Evolutionary conservation across 1,140 invertebrate species (phyloP), one percentile per base, ranked within the genome.

Genomic region (Eufriesea mexicana): DNA sequence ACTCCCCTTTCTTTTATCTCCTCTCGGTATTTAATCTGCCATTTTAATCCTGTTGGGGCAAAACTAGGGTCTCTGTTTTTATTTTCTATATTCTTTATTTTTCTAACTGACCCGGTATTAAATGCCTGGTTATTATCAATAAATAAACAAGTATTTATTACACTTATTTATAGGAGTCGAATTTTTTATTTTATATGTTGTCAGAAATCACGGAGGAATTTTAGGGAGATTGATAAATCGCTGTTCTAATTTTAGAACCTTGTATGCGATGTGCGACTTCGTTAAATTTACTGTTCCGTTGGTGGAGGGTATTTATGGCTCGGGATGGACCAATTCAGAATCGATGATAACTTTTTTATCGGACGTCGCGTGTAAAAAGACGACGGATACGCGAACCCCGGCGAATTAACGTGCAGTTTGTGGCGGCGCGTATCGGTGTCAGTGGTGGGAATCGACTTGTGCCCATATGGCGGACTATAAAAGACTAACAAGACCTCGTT

Each of bases 401-500:
- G 4, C 5, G 47, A 67, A 64, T 77, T 67, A 47, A 28, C 66
- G 54, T 59, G 54, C n/a, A 23, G 28, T 70, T 57, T 62, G 28
- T 20, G 55, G 28, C 45, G 20, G 6, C 28, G 16, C 23, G 81
- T 42, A 81, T 83, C 73, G 14, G 74, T 78, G 51, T 66, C 72
- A 76, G 61, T 68, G 86, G 87, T 81, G 85, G 84, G 89, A 87
- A 90, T 84, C 66, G 61, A 74, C 66, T 86, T 78, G 59, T 85
- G 28, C 10, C 86, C 74, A 75, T 45, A 62, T 85, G 66, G 78
- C 81, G 73, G 59, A 84, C 72, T 83, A 72, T 83, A 86, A 89
- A 89, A 84, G 84, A 85, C 80, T 89, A 91, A 89, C 72, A 76
- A 89, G 88, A 79, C 79, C 88, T 90, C 83, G 78, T 86, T 84